Base-by-base conservation (phyloP, 64 coral and sea anemone species). In the Stichodactyla helianthus region DNA sequence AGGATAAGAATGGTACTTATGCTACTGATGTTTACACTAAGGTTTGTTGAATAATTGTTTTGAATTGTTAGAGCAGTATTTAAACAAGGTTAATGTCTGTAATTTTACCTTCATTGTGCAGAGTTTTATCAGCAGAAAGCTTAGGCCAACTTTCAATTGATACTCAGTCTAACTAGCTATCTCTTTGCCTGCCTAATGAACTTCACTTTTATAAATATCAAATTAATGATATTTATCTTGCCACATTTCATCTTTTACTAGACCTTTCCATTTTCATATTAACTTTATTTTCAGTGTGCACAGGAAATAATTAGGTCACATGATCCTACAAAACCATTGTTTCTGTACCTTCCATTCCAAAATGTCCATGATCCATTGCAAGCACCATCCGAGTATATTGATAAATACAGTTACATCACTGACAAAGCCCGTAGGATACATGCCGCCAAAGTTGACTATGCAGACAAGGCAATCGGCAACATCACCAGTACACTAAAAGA, bases 281-380 rank as follows among this genome's bases (percentile, higher is more conserved):
- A 44, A 13, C 52, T 84, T 63, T n/a, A n/a, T n/a, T n/a, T 63
- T 61, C 59, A 92, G 90, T 77, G 16, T 63, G 85, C 90, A 83
- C n/a, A 71, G 18, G 79, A 83, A n/a, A 65, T 87, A 13, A 92
- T 92, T 4, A 53, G 56, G 13, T 18, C 79, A 5, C 90, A 92
- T 83, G 28, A 92, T 50, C 59, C 57, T 22, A 87, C 90, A 22
- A 82, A 7, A 13, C 90, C 90, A 31, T 65, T 92, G 8, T 92
- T 92, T n/a, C 67, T 92, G 5, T 92, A 92, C 77, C 53, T 92
- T 51, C 90, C 90, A 54, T 92, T 92, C 22, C 90, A 92, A 92
- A 92, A 92, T 82, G 90, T 92, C 54, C 90, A 92, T 35, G 79
- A 71, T 11, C 90, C 90, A 17, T 44, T 82, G 6, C 76, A 92